These are phyloP conservation scores for Antennarius maculatus DNA, from an alignment of 2,797 vertebrate species.

Conservation along the genomic window DNA sequence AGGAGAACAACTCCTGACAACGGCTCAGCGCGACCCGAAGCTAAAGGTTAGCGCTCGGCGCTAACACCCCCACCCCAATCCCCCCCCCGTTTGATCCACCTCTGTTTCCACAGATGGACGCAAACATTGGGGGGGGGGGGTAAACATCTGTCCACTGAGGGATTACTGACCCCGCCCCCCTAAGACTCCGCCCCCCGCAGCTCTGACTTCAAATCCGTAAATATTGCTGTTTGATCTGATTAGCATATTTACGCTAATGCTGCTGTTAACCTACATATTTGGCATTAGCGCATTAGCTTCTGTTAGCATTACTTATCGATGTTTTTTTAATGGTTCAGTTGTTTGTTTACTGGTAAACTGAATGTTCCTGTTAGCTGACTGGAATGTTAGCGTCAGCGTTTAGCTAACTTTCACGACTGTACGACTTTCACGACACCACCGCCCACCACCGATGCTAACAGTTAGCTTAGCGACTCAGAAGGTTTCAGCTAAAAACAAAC, in stretches of 20 bases:
- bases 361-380: too few species aligned
- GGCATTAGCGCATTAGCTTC: slow-evolving; percentile 39
- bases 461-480: too few species aligned
- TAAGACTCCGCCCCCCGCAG: not conserved
- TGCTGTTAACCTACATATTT: slow-evolving; percentile 67
- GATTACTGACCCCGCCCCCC: slow-evolving; percentile 43
- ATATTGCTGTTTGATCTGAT: slow-evolving; percentile 52
- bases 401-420: too few species aligned
- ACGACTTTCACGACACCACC: too few species aligned
- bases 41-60: slow-evolving; percentile 37
- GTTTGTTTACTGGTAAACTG: too few species aligned
- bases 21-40: slow-evolving; percentile 12
- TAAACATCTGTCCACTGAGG: slow-evolving; percentile 50
- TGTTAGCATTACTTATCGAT: not conserved
- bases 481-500: too few species aligned
- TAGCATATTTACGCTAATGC: slow-evolving; percentile 57
- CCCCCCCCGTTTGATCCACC: not conserved
- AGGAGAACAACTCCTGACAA: slow-evolving; percentile 44
- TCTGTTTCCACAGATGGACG: not conserved
- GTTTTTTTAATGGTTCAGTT: not conserved
- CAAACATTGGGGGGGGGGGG: not conserved
- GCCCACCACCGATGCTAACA: too few species aligned
- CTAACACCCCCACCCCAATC: slow-evolving; percentile 12
- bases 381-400: too few species aligned
- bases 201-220: slow-evolving; percentile 45